Evolutionary conservation across 2,113 vertebrate genomes (phyloP), one percentile per base, ranked within the genome.

Genomic region (Alosa alosa): DNA sequence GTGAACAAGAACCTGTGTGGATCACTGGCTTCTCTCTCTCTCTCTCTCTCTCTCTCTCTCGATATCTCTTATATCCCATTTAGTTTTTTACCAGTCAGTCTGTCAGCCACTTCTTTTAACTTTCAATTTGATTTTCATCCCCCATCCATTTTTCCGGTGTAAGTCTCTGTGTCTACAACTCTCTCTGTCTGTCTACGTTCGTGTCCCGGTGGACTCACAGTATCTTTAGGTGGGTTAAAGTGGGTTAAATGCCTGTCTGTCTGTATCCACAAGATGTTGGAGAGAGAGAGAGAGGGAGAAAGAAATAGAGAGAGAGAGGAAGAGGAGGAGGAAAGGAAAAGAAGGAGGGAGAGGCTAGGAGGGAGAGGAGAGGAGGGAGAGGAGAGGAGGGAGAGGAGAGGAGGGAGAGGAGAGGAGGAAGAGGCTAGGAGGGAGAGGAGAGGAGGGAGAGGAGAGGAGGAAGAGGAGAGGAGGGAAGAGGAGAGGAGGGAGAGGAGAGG

Each of bases 41-140:
- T 84, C 81, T 52, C 46, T 44, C 44, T 86, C 64, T 64, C 83
- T n/a, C 20, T 64, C 22, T 25, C 20, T 25, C 22, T 9, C 57
- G 1, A 5, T 64, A 9, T 64, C 57, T 64, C 20, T 55, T 25
- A 64, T 9, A 64, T 64, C 57, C 57, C 22, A n/a, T 64, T 64
- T 0, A n/a, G 9, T 20, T n/a, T 22, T 64, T 7, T 25, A 9
- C 57, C 20, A 4, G 57, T n/a, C 20, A 4, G 57, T n/a, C 57
- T 64, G 57, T 64, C 57, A 64, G 4, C 22, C 57, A 68, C 87
- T 82, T 86, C 15, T 55, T 85, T 83, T 88, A 68, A 82, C 68
- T 86, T 84, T 91, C 91, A 88, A 88, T 86, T 88, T 84, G 22
- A 45, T 15, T 25, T 31, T 47, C 17, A 3, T 52, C n/a, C 17